Conservation (phyloP, 2,797 vertebrate genomes). For the Arremon brunneinucha region DNA sequence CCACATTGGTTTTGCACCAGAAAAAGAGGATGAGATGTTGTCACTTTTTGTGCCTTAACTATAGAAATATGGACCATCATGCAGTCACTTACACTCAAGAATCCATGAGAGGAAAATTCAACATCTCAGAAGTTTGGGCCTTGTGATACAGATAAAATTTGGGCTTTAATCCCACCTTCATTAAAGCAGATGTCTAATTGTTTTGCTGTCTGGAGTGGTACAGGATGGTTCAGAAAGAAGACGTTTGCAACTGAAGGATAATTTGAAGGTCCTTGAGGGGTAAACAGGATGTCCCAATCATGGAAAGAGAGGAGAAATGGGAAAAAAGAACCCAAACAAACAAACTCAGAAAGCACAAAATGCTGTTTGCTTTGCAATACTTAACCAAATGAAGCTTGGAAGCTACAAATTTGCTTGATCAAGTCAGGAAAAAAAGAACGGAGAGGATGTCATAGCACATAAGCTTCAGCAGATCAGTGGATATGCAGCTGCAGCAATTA, state of each 20-base stretch:
- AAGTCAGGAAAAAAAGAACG: not conserved
- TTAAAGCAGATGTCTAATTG: not conserved
- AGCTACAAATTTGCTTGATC: conserved; percentile 41
- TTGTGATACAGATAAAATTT: not conserved
- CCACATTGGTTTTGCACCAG: not conserved
- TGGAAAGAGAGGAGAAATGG: not conserved
- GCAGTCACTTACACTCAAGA: not conserved
- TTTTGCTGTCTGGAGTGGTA: not conserved
- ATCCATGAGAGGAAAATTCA: not conserved
- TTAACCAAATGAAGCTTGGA: conserved; percentile 13
- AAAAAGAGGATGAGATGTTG: not conserved
- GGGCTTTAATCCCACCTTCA: not conserved
- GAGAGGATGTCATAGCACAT: conserved; percentile 18
- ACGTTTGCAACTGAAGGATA: conserved; percentile 1
- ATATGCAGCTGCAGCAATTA: conserved; percentile 60
- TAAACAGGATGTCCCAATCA: conserved; percentile 47
- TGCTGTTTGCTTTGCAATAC: conserved; percentile 19
- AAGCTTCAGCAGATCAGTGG: conserved; percentile 18
- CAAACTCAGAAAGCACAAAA: not conserved
- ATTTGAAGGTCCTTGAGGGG: not conserved
- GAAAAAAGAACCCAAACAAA: not conserved
- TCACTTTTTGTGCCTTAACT: not conserved
- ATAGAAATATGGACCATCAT: not conserved
- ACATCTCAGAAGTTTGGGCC: not conserved
- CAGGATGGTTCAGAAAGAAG: not conserved